A percentile compares a stretch with the other conserved stretches of the same genome.
These are phyloP conservation scores for Leuciscus idus DNA, from an alignment of 2,113 vertebrate species.

Conservation along the genomic window DNA sequence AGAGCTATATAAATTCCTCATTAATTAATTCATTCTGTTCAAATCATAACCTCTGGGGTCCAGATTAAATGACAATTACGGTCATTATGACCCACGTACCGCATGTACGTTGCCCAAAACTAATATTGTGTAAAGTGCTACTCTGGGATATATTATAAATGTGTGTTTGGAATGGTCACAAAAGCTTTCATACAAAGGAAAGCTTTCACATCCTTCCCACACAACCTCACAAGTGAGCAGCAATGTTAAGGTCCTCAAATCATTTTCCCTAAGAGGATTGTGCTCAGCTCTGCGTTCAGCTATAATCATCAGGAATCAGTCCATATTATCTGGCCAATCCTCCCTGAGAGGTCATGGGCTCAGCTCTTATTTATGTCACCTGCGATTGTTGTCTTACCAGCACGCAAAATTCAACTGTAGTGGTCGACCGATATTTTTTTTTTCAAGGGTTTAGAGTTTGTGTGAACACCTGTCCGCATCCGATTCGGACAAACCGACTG, in stretches of 20 bases:
- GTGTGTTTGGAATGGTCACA: not conserved
- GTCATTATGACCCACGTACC: not conserved
- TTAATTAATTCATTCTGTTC: too few species aligned
- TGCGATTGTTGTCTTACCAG: not conserved
- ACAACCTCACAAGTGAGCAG: slow-evolving; percentile 64
- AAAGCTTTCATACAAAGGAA: slow-evolving; percentile 34
- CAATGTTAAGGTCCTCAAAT: slow-evolving; percentile 66
- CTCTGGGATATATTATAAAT: not conserved
- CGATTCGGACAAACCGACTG: too few species aligned
- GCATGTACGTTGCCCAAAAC: not conserved
- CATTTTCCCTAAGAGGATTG: slow-evolving; percentile 63
- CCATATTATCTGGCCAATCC: slow-evolving; percentile 49
- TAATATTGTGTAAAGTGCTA: not conserved
- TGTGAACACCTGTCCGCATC: too few species aligned
- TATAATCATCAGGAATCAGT: slow-evolving; percentile 55
- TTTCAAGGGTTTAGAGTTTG: too few species aligned
- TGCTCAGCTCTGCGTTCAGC: slow-evolving; percentile 59
- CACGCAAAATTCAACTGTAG: not conserved
- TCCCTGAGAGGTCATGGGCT: slow-evolving; percentile 12
- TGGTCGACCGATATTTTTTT: too few species aligned
- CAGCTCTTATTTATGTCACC: slow-evolving; percentile 7
- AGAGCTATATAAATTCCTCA: too few species aligned
- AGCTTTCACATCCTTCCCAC: slow-evolving; percentile 42
- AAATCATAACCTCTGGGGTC: not conserved
- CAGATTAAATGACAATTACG: not conserved